Conservation (phyloP, 2,113 vertebrate species). For the Oreotragus oreotragus region DNA sequence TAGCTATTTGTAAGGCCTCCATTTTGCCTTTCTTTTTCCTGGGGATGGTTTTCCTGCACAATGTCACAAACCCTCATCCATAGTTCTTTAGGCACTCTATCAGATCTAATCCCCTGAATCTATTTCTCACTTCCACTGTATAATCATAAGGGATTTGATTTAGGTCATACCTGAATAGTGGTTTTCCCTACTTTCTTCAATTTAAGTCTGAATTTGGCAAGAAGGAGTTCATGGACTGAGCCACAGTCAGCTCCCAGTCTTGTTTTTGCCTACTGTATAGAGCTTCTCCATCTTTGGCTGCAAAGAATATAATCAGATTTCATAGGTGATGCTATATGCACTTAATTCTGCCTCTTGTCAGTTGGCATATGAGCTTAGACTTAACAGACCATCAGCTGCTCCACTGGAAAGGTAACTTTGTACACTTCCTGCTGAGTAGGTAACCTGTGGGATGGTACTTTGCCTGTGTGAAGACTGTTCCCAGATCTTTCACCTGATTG, state of each 20-base stretch:
- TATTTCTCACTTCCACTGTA: not conserved
- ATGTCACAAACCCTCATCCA: not conserved
- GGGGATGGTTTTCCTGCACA: not conserved
- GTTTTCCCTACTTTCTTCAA: not conserved
- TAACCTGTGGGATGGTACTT: not conserved
- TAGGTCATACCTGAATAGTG: not conserved
- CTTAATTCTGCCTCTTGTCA: not conserved
- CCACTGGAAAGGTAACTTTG: not conserved
- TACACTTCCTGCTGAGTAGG: not conserved
- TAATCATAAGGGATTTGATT: not conserved
- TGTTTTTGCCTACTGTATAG: not conserved
- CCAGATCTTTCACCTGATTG: not conserved
- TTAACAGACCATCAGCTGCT: not conserved
- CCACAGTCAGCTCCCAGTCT: not conserved
- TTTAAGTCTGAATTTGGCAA: not conserved
- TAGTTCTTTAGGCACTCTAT: not conserved
- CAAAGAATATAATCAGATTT: not conserved
- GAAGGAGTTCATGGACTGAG: not conserved
- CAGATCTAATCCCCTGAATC: not conserved
- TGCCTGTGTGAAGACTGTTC: not conserved
- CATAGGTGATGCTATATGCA: not conserved
- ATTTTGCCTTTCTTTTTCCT: not conserved
- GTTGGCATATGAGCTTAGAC: not conserved
- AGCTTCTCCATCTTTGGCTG: not conserved
- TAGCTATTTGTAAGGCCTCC: not conserved